Conservation (phyloP, 2,888 invertebrate species). For the Mythimna loreyi region DNA sequence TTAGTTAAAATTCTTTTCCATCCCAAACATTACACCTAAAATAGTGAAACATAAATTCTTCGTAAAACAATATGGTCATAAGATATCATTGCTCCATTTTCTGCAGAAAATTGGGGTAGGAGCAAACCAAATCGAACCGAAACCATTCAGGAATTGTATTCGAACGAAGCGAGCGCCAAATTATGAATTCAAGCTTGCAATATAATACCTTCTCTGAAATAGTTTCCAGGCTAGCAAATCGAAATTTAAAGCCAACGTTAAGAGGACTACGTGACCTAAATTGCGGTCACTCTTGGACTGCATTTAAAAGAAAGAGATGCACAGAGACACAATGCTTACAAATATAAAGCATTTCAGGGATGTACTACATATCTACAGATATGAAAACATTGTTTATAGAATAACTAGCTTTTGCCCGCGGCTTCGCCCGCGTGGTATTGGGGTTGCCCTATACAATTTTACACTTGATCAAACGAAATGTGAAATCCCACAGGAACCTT, state of each 20-base stretch:
- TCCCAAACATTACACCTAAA: background rate
- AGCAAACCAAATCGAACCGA: conserved; percentile 14
- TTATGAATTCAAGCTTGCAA: conserved; percentile 18
- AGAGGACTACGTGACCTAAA: background rate
- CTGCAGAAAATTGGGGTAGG: conserved; percentile 17
- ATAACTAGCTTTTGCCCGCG: too few relatives aligned
- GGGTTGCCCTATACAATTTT: too few relatives aligned
- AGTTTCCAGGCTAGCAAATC: background rate
- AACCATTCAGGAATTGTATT: conserved; percentile 23
- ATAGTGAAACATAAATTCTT: conserved; percentile 2
- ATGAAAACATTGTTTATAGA: too few relatives aligned
- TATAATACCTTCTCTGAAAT: conserved; percentile 12
- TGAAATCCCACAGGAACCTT: too few relatives aligned
- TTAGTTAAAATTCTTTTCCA: too few relatives aligned
- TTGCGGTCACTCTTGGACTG: too few relatives aligned
- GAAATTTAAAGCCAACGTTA: background rate
- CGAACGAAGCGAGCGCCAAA: conserved; percentile 7
- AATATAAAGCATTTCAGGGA: too few relatives aligned
- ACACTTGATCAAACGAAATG: too few relatives aligned
- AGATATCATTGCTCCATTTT: conserved; percentile 16
- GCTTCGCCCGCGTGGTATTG: too few relatives aligned
- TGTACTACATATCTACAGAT: too few relatives aligned
- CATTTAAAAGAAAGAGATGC: too few relatives aligned
- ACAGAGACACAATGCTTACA: too few relatives aligned
- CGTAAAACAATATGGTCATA: background rate